Conservation (phyloP, 1,140 invertebrate species). For the Ridgeia piscesae region DNA sequence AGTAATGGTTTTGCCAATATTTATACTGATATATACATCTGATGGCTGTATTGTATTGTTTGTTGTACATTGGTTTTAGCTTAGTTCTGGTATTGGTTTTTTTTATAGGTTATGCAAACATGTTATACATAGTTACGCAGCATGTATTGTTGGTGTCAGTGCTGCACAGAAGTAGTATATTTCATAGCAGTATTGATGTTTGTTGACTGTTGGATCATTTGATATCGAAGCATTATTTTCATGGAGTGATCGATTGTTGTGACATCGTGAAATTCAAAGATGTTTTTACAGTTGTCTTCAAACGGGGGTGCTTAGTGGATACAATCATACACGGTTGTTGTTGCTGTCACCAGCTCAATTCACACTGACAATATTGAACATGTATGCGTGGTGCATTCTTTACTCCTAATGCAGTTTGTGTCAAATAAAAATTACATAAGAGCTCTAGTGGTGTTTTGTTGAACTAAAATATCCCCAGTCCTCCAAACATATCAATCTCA, state of each 20-base stretch:
- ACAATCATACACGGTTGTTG: neutral
- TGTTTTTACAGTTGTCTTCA: neutral
- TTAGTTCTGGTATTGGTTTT: neutral
- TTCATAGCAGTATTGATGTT: neutral
- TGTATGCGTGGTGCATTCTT: neutral
- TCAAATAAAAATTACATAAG: neutral
- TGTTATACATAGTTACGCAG: neutral
- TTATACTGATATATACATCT: neutral
- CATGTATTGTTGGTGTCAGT: neutral
- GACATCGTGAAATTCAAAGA: too few relatives aligned
- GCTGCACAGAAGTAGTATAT: neutral
- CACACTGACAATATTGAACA: neutral
- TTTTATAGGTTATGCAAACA: too few relatives aligned
- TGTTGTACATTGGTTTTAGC: neutral
- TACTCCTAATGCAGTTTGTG: neutral
- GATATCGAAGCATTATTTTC: neutral
- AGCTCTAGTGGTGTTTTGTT: too few relatives aligned
- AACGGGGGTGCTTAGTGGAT: neutral
- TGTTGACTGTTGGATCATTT: neutral
- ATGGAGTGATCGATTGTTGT: neutral
- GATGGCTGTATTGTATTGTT: neutral
- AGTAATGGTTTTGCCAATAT: neutral
- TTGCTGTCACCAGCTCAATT: neutral
- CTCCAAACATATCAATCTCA: too few relatives aligned
- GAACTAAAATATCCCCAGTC: too few relatives aligned